Evolutionary conservation across 2,113 vertebrate species (phyloP).

Genomic region (Mixornis gularis): DNA sequence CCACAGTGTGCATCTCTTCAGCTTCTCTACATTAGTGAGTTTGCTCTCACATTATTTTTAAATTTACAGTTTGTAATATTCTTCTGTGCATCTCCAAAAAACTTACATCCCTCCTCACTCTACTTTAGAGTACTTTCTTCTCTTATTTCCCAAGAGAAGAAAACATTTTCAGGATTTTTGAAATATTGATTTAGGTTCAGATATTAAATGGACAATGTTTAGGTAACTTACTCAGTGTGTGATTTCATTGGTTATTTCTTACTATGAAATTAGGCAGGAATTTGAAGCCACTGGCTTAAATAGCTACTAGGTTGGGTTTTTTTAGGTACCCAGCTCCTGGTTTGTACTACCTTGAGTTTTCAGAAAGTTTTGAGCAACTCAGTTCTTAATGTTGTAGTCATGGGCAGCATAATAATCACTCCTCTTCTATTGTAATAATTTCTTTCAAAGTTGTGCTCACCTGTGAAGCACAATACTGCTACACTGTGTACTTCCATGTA

Average conservation of each 20-base stretch:
- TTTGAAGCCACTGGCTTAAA: neutral
- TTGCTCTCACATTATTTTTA: neutral
- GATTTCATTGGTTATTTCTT: neutral
- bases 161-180: neutral
- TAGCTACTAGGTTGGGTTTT: neutral
- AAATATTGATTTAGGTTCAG: neutral
- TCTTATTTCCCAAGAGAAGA: neutral
- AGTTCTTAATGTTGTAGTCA: neutral
- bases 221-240: neutral
- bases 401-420: neutral
- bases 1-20: conserved; percentile 5
- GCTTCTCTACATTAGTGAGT: conserved; percentile 1
- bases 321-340: neutral
- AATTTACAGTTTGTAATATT: neutral
- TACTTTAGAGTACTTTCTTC: neutral
- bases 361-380: neutral
- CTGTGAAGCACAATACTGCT: neutral
- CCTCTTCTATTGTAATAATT: neutral
- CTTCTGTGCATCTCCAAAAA: neutral
- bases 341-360: neutral
- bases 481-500: neutral
- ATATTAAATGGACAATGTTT: neutral
- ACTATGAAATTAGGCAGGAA: neutral
- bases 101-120: neutral
- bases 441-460: neutral